Evolutionary conservation across 2,113 vertebrate species (phyloP).

Genomic region (Phrynosoma platyrhinos): DNA sequence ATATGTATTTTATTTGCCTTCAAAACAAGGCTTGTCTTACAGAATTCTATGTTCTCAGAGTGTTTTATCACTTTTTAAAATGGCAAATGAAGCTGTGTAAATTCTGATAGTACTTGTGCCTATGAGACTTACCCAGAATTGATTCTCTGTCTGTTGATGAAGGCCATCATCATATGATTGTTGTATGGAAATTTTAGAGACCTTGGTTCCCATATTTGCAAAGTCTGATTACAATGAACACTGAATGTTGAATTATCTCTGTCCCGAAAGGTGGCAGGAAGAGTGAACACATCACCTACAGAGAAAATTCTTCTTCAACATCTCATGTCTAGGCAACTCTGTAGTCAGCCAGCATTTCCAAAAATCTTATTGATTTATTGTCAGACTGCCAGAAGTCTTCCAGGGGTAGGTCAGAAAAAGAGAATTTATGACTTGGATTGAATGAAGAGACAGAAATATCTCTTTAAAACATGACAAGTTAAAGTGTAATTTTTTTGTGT

Average conservation of each 20-base stretch:
- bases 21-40: neutral
- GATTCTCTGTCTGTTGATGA: neutral
- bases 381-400: conserved; percentile 56
- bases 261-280: conserved; percentile 37
- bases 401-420: conserved; percentile 52
- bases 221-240: conserved; percentile 40
- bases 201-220: conserved; percentile 26
- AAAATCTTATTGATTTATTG: conserved; percentile 63
- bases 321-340: conserved; percentile 45
- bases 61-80: no score
- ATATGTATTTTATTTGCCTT: neutral
- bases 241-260: conserved; percentile 41
- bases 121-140: neutral
- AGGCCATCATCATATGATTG: neutral
- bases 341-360: conserved; percentile 43
- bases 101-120: neutral
- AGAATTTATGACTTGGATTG: conserved; percentile 56
- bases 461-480: conserved; percentile 45
- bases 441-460: conserved; percentile 28
- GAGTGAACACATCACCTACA: conserved; percentile 21
- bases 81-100: neutral
- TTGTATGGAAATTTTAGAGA: conserved; percentile 2
- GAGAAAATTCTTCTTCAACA: conserved; percentile 47
- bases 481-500: conserved; percentile 17
- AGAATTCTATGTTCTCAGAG: neutral